Percentiles rank a stretch among this genome's conserved stretches.
Conservation (phyloP, 2,888 invertebrate genomes). For the Sarcophaga subvicina region DNA sequence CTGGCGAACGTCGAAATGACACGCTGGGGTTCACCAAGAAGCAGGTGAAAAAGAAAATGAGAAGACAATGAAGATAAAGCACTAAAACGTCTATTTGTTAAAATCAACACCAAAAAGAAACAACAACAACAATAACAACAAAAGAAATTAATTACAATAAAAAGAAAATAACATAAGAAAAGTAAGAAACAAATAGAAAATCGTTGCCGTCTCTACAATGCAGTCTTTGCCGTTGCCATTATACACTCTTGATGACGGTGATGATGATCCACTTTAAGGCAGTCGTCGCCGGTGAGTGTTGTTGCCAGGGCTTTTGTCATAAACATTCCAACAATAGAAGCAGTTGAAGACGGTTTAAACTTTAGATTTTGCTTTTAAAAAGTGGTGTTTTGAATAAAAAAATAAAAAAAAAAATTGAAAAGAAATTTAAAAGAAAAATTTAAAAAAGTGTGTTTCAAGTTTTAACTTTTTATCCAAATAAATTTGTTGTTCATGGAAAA, state of each 20-base stretch:
- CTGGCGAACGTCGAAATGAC: constrained; percentile 70
- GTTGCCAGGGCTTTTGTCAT: constrained; percentile 33
- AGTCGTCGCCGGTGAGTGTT: not conserved
- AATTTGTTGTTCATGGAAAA: constrained; percentile 40
- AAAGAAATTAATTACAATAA: constrained; percentile 38
- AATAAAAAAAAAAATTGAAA: not conserved
- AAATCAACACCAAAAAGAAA: not conserved
- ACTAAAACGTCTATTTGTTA: constrained; percentile 23
- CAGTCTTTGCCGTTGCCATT: not conserved
- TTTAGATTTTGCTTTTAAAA: constrained; percentile 21
- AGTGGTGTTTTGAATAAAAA: not conserved
- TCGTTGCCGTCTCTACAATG: not conserved
- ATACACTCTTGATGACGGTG: constrained; percentile 6
- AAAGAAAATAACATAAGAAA: constrained; percentile 45
- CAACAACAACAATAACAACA: not conserved
- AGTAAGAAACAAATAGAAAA: not conserved
- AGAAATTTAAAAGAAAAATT: not conserved
- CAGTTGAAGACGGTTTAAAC: constrained; percentile 63
- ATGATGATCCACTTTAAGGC: constrained; percentile 58
- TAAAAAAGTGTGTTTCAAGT: not conserved
- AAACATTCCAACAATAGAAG: constrained; percentile 56
- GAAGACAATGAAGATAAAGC: constrained; percentile 41
- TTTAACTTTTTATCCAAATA: not conserved
- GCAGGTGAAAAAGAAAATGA: constrained; percentile 26
- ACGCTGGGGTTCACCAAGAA: constrained; percentile 65